Base-by-base conservation (phyloP, 2,797 vertebrate species). In the Capromys pilorides region DNA sequence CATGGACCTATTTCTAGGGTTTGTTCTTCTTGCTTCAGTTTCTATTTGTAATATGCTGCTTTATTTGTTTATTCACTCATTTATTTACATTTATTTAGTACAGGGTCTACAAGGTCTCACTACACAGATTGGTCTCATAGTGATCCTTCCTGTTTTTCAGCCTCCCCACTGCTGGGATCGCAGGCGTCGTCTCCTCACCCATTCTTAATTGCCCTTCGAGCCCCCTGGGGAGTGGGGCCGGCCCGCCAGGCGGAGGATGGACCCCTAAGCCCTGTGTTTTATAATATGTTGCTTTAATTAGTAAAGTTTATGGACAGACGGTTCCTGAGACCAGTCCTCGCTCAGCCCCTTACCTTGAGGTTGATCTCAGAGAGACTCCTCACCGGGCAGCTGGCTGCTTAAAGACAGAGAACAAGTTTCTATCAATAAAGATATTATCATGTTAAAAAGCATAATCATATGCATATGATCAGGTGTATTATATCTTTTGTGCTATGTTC, bases 321-420 rank as follows among this genome's bases (percentile, higher is more conserved):
- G 12, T 69, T 71, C 36, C 62, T 19, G 3, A 22, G 19, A n/a
- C 51, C 6, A 8, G 9, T 57, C 2, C 31, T 66, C 1, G 5
- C 21, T 64, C 61, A 3, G 8, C 59, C 12, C 11, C n/a, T 49
- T n/a, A 22, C 19, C 33, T 54, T 12, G 28, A 6, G n/a, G 33
- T 9, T 83, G n/a, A 51, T 16, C 45, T 6, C 3, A 31, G 9
- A 24, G 19, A 2, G 26, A 1, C 14, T 5, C 28, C 14, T 1
- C 77, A 5, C 6, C 41, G 0, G 12, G 33, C 2, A 28, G 16
- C 9, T 66, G 59, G 33, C 22, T 54, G 1, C 24, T 80, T 80
- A 64, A 11, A 86, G 36, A 22, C 18, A 62, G 39, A 31, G 41
- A 26, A 28, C 18, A 57, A 33, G 57, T 11, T 67, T 73, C 66